Evolutionary conservation across 2,888 invertebrate genomes (phyloP), one percentile per base, ranked within the genome.

Genomic region (Euzetes globulus): DNA sequence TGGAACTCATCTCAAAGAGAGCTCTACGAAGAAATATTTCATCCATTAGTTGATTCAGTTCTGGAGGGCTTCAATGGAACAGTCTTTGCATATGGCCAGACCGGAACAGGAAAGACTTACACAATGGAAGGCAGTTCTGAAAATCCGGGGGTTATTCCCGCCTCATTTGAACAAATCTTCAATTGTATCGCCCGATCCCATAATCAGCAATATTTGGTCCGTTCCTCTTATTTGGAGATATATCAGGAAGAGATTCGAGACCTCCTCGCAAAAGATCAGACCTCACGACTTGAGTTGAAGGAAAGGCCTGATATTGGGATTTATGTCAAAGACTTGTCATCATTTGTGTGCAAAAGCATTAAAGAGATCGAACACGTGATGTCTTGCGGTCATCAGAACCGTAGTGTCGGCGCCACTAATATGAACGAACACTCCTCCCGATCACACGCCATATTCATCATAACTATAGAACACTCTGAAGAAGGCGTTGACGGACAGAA

Each of bases 221-320:
- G 97, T 79, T 97, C 97, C 6, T 96, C 98, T 0, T 99, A 98
- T 83, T 86, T 99, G 83, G 98, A 99, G 86, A 98, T 99, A 77
- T 99, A 99, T 84, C 99, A 99, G 83, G 99, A 99, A 84, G 98
- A 99, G 84, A 94, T 99, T 0, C 87, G 97, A 33, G 99, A 99
- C 85, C 86, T 99, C 60, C 85, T 99, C 5, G 90, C 75, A n/a
- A 73, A 45, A n/a, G 63, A 33, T 33, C 29, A 58, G 15, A 58
- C 19, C 19, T 96, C 83, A 63, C 89, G 90, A 80, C 85, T 96
- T 17, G 94, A 96, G 83, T 92, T 98, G 1, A 94, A 96, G 83
- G 98, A 99, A 84, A 85, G 96, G 6, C 91, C 94, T 0, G 97
- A 98, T 81, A 91, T 96, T 77, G 97, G 98, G 2, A 97, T 99